Base-by-base conservation (phyloP, 2,797 vertebrate species). In the Diplodus puntazzo region DNA sequence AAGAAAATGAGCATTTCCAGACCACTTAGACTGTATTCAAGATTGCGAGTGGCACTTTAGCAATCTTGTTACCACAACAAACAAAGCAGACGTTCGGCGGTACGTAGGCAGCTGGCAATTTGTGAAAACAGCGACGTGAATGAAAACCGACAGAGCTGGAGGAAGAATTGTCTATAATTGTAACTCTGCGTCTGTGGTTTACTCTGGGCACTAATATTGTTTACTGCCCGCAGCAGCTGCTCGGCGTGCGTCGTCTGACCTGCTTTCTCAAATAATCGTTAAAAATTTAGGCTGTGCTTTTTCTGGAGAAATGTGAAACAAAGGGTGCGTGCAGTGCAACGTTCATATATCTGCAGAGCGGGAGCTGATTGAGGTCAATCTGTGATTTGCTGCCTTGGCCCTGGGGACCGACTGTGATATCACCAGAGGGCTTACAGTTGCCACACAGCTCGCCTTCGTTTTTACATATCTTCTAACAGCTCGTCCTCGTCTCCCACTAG, bases 301-400 rank as follows among this genome's bases (percentile, higher is more conserved):
- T 87, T 75, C 62, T 25, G n/a, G 62, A 73, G 57, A 73, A 77
- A 64, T 25, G 63, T 79, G 55, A 75, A 30, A 48, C 60, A 83
- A 73, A 81, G 81, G 71, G 45, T 8, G 59, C 77, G 59, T 21
- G 48, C 54, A 49, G 54, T 20, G 62, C 49, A 77, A 70, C 67
- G 27, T 89, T 87, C 61, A 72, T 89, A 70, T 89, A 84, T 86
- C 84, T 87, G 79, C 77, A 77, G 86, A 77, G 58, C 43, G 70
- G 46, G 69, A 85, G 71, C 84, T 86, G 89, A 93, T 92, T 90
- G 89, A 93, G 90, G 91, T 93, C 88, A 92, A 92, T 91, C 91
- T 92, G 89, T 94, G 91, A 93, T 94, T 92, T 93, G 87, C 86
- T 78, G 86, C 78, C 50, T 85, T 73, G 81, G 83, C 86, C 85